A percentile compares a stretch with the other conserved stretches of the same genome.
phyloP scores from a whole-genome alignment of 1,140 invertebrate genomes.

The Oryctes rhinoceros region DNA sequence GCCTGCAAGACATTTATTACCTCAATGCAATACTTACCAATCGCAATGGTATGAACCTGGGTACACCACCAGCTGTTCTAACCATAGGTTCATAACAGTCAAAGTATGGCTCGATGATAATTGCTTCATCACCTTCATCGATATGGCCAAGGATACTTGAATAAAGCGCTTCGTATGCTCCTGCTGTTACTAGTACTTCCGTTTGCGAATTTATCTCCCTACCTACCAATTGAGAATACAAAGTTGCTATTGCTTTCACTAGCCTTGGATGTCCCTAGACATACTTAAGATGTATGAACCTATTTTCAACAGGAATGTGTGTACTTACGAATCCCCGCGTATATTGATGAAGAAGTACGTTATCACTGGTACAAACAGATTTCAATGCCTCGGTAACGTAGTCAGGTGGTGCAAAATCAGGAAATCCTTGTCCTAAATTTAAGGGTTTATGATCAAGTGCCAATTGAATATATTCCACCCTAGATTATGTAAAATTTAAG shows the following conservation, averaged over 20 bases:
- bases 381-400: conserved; percentile 83
- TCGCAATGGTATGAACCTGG: conserved; percentile 88
- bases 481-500: conserved; percentile 59
- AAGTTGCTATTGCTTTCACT: conserved; percentile 82
- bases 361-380: conserved; percentile 71
- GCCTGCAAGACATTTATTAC: background rate
- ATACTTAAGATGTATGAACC: background rate
- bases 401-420: conserved; percentile 88
- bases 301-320: background rate
- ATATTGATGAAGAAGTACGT: conserved; percentile 91
- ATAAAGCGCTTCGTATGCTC: conserved; percentile 94
- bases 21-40: conserved; percentile 67
- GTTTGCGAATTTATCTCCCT: conserved; percentile 66
- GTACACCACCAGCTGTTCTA: conserved; percentile 82
- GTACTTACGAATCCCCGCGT: conserved; percentile 80
- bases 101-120: conserved; percentile 98
- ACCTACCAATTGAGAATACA: conserved; percentile 84
- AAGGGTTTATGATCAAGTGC: conserved; percentile 88
- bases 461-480: conserved; percentile 95
- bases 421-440: conserved; percentile 98
- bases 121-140: conserved; percentile 88
- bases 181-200: conserved; percentile 88
- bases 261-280: conserved; percentile 70
- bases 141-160: conserved; percentile 83
- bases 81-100: conserved; percentile 98